Percentiles rank a stretch among this genome's conserved stretches.
phyloP scores from a whole-genome alignment of 2,113 vertebrate genomes.

The Axis porcinus region DNA sequence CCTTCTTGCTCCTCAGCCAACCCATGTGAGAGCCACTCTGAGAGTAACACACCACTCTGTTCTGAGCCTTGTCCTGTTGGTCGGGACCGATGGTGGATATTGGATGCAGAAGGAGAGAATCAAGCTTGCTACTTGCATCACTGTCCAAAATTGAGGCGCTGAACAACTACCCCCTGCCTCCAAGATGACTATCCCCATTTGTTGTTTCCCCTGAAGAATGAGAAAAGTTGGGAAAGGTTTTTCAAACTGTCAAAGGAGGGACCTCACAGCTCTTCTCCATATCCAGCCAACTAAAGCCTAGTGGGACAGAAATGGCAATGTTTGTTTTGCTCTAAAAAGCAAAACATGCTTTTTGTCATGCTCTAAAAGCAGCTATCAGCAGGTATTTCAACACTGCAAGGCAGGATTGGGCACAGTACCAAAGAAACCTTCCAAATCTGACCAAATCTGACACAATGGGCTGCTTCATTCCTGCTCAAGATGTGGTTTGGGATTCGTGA shows the following conservation, averaged over 20 bases:
- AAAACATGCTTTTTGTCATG: too few species aligned
- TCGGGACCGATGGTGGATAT: background rate
- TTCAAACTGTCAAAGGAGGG: background rate
- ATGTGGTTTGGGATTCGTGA: slow-evolving; percentile 39
- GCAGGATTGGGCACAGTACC: background rate
- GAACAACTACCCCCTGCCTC: background rate
- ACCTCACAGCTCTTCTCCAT: background rate
- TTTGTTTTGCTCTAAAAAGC: background rate
- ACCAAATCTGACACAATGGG: background rate
- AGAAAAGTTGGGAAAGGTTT: background rate
- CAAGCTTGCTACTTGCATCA: background rate
- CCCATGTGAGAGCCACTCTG: background rate
- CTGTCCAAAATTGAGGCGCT: background rate
- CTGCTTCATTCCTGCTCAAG: background rate
- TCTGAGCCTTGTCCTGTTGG: background rate
- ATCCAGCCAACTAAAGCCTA: background rate
- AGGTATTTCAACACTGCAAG: background rate
- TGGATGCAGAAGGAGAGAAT: background rate
- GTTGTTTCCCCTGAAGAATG: background rate
- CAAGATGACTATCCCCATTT: background rate
- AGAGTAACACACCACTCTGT: background rate
- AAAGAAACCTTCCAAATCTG: background rate
- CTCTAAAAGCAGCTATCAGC: background rate
- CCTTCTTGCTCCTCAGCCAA: background rate
- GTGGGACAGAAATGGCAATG: accelerated